Conservation (phyloP, 2,888 invertebrate genomes). For the Cerceris ruficornis region DNA sequence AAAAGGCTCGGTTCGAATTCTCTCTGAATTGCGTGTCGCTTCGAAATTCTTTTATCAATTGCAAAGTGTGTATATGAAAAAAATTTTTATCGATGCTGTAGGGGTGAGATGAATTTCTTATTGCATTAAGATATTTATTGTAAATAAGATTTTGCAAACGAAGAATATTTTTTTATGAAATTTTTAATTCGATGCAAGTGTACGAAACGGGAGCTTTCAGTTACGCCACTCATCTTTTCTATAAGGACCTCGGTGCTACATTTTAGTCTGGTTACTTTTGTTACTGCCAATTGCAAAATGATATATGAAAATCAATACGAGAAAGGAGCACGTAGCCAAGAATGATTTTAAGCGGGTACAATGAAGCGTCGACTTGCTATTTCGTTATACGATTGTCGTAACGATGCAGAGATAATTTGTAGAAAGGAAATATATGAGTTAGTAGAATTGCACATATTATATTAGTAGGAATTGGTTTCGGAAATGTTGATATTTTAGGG, state of each 20-base stretch:
- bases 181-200: conserved; percentile 50
- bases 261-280: conserved; percentile 62
- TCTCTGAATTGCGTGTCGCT: conserved; percentile 27
- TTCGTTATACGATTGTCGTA: conserved; percentile 47
- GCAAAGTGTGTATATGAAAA: conserved; percentile 15
- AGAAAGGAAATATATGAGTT: conserved; percentile 55
- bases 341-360: conserved; percentile 43
- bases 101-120: conserved; percentile 19
- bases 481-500: conserved; percentile 56
- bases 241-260: conserved; percentile 61
- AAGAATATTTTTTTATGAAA: conserved; percentile 18
- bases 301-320: conserved; percentile 44
- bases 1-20: background rate
- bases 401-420: conserved; percentile 60
- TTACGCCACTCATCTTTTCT: conserved; percentile 47
- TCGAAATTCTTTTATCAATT: conserved; percentile 21
- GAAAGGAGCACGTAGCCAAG: conserved; percentile 52
- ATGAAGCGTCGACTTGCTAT: conserved; percentile 45
- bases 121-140: conserved; percentile 47
- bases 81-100: conserved; percentile 6
- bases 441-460: conserved; percentile 53
- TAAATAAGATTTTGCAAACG: conserved; percentile 39
- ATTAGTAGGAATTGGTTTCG: conserved; percentile 53
- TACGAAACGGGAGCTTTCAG: conserved; percentile 36
- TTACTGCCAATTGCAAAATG: conserved; percentile 65